phyloP scores from a whole-genome alignment of 1,140 invertebrate genomes.

The Heterodera carotae region DNA sequence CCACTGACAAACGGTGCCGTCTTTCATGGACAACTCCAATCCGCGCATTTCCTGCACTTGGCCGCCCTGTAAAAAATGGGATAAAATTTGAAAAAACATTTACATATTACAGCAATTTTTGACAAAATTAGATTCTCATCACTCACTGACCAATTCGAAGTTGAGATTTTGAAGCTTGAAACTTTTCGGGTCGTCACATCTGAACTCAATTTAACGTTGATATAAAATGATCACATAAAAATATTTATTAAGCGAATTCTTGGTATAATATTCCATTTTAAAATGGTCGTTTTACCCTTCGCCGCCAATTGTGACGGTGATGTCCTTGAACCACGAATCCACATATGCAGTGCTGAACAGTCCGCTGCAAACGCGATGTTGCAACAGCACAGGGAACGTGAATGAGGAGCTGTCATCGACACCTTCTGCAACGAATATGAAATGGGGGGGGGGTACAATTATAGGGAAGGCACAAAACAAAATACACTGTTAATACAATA shows the following conservation, averaged over 20 bases:
- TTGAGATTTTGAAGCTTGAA: neutral
- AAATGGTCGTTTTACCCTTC: neutral
- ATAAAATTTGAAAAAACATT: too few relatives aligned
- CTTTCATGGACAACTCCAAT: neutral
- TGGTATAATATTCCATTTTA: neutral
- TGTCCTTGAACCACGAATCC: neutral
- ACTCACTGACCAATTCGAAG: too few relatives aligned
- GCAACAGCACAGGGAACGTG: neutral
- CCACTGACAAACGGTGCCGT: neutral
- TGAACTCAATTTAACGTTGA: neutral
- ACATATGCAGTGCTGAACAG: neutral
- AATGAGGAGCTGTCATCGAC: neutral
- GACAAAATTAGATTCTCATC: too few relatives aligned
- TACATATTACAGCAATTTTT: too few relatives aligned
- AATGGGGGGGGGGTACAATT: too few relatives aligned
- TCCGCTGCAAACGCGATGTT: neutral
- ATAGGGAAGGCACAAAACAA: too few relatives aligned
- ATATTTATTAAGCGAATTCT: neutral
- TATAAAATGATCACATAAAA: too few relatives aligned
- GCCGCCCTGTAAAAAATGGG: too few relatives aligned
- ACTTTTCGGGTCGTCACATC: neutral
- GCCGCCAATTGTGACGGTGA: neutral
- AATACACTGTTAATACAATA: too few relatives aligned
- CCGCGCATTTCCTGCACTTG: neutral
- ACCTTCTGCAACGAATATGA: too few relatives aligned